Conservation (phyloP, 2,888 invertebrate species). For the Coelopa pilipes region DNA sequence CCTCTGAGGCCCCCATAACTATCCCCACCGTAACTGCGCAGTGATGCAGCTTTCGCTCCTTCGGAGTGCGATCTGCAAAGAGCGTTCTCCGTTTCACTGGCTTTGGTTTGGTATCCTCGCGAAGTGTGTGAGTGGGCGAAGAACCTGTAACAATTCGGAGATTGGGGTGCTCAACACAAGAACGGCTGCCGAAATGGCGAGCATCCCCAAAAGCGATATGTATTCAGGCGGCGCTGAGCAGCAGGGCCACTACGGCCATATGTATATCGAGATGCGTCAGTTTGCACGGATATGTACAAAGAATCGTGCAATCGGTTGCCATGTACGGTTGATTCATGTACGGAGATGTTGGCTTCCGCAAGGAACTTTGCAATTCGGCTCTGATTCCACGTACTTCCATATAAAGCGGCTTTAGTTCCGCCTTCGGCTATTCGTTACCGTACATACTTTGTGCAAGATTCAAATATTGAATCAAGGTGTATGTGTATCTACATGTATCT, state of each 20-base stretch:
- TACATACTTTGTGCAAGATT: conserved; percentile 31
- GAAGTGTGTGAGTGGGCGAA: conserved; percentile 29
- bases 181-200: conserved; percentile 46
- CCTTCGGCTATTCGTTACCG: conserved; percentile 14
- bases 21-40: conserved; percentile 9
- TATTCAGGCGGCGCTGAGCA: conserved; percentile 51
- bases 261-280: not conserved
- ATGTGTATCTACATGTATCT: conserved; percentile 18
- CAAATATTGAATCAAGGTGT: conserved; percentile 53
- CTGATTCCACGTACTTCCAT: conserved; percentile 19
- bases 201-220: conserved; percentile 62
- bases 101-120: conserved; percentile 8
- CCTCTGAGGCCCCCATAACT: conserved; percentile 18
- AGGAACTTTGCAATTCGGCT: conserved; percentile 1
- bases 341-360: too few relatives aligned
- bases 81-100: not conserved
- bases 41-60: not conserved
- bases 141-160: conserved; percentile 35
- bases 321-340: not conserved
- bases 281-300: conserved; percentile 5
- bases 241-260: conserved; percentile 5
- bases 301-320: conserved; percentile 8
- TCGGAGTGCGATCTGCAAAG: not conserved
- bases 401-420: conserved; percentile 14
- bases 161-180: conserved; percentile 26